Conservation (phyloP, 2,888 invertebrate species). For the Drosophila tripunctata region DNA sequence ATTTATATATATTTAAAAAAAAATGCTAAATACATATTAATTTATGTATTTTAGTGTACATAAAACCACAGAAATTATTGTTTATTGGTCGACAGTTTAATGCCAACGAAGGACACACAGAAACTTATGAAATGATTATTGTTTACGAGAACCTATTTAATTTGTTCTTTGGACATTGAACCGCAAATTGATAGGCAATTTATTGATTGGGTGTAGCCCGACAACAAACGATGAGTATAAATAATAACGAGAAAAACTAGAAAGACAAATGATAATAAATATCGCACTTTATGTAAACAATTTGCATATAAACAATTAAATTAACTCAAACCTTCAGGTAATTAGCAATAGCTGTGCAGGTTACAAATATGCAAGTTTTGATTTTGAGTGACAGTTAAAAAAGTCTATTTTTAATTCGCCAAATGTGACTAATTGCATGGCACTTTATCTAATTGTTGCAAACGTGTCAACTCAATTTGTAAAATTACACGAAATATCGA, state of each 20-base stretch:
- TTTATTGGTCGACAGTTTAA: conserved; percentile 48
- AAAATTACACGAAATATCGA: conserved; percentile 36
- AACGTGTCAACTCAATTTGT: conserved; percentile 48
- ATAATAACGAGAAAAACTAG: background rate
- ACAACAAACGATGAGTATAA: background rate
- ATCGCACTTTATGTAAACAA: background rate
- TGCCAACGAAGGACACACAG: conserved; percentile 45
- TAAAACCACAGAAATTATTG: conserved; percentile 37
- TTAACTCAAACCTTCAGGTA: background rate
- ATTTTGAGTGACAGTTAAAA: conserved; percentile 11
- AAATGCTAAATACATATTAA: conserved; percentile 40
- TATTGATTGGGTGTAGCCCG: conserved; percentile 4
- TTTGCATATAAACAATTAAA: background rate
- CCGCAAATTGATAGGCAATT: conserved; percentile 2
- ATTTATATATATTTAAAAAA: background rate
- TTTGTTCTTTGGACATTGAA: conserved; percentile 6
- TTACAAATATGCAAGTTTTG: conserved; percentile 20
- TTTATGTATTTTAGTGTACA: conserved; percentile 24
- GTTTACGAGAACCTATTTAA: conserved; percentile 38
- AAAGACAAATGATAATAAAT: conserved; percentile 7
- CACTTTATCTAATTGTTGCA: conserved; percentile 49
- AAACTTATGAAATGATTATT: conserved; percentile 51
- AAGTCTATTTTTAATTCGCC: conserved; percentile 21
- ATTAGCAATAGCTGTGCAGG: conserved; percentile 17
- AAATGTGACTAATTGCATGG: conserved; percentile 60